Percentiles rank a stretch among this genome's conserved stretches.
phyloP scores from a whole-genome alignment of 2,888 invertebrate species.

The Troilus luridus region DNA sequence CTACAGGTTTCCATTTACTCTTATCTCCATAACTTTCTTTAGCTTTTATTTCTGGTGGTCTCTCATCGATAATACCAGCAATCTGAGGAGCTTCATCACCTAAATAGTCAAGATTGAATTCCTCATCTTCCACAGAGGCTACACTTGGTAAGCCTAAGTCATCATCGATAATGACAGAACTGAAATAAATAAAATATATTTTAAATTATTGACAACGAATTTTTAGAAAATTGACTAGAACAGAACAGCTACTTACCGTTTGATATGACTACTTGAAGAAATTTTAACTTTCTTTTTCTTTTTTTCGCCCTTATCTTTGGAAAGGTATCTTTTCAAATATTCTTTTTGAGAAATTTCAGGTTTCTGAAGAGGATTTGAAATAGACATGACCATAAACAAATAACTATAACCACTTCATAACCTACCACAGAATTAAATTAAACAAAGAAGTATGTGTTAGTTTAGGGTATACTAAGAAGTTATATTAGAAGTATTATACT shows the following conservation, averaged over 20 bases:
- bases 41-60: slow-evolving; percentile 74
- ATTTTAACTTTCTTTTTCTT: slow-evolving; percentile 78
- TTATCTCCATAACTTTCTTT: slow-evolving; percentile 68
- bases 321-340: slow-evolving; percentile 84
- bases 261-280: slow-evolving; percentile 69
- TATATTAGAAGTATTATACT: too few species aligned
- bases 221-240: not conserved
- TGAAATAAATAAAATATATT: slow-evolving; percentile 69
- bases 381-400: not conserved
- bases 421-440: not conserved
- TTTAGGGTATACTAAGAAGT: too few species aligned
- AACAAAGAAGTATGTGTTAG: not conserved
- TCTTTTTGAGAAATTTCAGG: slow-evolving; percentile 75
- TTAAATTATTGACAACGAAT: not conserved
- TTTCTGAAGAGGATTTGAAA: not conserved
- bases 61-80: slow-evolving; percentile 88
- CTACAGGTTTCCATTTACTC: slow-evolving; percentile 65
- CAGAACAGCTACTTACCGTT: slow-evolving; percentile 65
- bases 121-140: slow-evolving; percentile 75
- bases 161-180: slow-evolving; percentile 89
- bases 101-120: slow-evolving; percentile 78
- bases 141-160: slow-evolving; percentile 79
- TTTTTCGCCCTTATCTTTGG: slow-evolving; percentile 75
- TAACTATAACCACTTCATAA: not conserved
- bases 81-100: slow-evolving; percentile 93